These are phyloP conservation scores for Pantherophis guttatus DNA, from an alignment of 2,113 vertebrate genomes.

Conservation along the genomic window DNA sequence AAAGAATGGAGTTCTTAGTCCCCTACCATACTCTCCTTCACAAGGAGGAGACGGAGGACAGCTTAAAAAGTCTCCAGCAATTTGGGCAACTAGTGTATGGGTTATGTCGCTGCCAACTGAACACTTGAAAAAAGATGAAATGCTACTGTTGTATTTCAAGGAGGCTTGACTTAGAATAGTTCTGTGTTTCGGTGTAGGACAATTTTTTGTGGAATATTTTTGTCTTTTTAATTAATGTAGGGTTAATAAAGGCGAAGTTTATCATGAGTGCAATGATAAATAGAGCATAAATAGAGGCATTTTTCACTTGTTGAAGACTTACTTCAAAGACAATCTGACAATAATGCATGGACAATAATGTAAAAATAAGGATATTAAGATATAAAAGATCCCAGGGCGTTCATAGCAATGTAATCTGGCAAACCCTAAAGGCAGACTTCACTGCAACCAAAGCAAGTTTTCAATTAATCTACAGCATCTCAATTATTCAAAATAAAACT, in stretches of 20 bases:
- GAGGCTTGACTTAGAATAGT: neutral
- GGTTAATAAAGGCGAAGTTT: neutral
- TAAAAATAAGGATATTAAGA: neutral
- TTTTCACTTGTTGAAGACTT: neutral
- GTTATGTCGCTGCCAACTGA: neutral
- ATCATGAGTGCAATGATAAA: neutral
- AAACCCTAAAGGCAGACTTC: neutral
- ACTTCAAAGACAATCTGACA: neutral
- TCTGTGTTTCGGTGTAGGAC: neutral
- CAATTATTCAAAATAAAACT: neutral
- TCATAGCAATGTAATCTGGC: neutral
- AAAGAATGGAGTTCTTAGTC: neutral
- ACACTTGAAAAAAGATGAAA: neutral
- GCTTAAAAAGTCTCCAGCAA: neutral
- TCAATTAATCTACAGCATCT: neutral
- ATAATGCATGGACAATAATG: neutral
- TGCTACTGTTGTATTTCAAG: neutral
- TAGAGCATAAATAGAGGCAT: neutral
- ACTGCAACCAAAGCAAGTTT: neutral
- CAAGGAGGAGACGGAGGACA: neutral
- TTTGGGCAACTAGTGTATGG: neutral
- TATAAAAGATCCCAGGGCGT: neutral
- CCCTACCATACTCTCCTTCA: neutral
- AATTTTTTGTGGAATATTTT: neutral
- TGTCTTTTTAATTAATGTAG: neutral